Evolutionary conservation across 1,140 invertebrate genomes (phyloP).

Genomic region (Achatina immaculata): DNA sequence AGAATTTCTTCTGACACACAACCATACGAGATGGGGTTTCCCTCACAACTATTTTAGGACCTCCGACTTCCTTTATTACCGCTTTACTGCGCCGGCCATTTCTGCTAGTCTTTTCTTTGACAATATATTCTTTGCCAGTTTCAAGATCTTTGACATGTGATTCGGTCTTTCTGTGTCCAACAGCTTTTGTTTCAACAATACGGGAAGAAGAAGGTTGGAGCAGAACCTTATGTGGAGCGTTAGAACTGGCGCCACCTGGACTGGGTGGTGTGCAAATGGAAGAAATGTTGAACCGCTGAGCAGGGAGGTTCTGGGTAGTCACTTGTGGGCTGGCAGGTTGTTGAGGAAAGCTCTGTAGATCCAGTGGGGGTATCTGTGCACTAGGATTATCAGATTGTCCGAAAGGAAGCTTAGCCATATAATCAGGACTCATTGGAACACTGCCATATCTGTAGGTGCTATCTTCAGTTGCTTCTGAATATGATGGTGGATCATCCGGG

Average conservation of each 20-base stretch:
- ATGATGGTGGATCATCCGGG: conserved; percentile 16
- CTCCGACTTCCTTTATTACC: conserved; percentile 21
- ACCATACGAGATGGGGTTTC: background rate
- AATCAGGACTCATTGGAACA: background rate
- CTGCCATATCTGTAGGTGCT: background rate
- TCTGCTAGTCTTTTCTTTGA: conserved; percentile 6
- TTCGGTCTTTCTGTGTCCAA: background rate
- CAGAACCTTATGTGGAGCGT: background rate
- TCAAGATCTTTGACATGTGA: conserved; percentile 17
- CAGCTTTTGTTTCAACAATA: background rate
- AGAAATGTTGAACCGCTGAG: background rate
- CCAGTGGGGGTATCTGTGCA: background rate
- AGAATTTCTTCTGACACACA: background rate
- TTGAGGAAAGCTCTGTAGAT: background rate
- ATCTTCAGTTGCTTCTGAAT: background rate
- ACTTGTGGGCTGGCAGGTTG: background rate
- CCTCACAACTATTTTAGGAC: background rate
- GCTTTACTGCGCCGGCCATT: conserved; percentile 16
- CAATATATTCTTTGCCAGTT: conserved; percentile 18
- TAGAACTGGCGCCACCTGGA: background rate
- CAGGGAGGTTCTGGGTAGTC: background rate
- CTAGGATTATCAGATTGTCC: background rate
- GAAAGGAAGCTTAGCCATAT: background rate
- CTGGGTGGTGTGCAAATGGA: background rate
- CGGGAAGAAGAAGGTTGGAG: background rate